These are phyloP conservation scores for Leptodactylus fuscus DNA, from an alignment of 2,113 vertebrate species.

Conservation along the genomic window DNA sequence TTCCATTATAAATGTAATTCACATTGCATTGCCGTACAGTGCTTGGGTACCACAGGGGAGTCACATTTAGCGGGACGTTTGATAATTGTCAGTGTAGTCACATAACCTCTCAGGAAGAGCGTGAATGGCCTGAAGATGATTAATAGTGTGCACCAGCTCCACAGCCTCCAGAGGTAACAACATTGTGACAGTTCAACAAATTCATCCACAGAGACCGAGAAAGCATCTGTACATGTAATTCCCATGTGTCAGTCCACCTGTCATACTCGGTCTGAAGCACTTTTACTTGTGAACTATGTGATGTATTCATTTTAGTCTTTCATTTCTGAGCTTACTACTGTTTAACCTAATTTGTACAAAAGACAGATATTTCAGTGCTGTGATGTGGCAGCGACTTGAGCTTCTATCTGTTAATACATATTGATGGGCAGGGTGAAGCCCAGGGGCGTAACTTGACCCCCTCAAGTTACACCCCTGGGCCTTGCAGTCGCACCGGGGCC, in stretches of 20 bases:
- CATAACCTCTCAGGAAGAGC: not conserved
- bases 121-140: slow-evolving; percentile 23
- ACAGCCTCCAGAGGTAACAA: slow-evolving; percentile 4
- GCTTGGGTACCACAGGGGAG: not conserved
- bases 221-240: slow-evolving; percentile 3
- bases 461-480: no score
- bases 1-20: not conserved
- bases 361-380: not conserved
- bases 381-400: not conserved
- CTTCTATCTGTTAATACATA: not conserved
- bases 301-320: not conserved
- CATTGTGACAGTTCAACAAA: slow-evolving; percentile 25
- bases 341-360: not conserved
- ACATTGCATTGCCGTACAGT: not conserved
- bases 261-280: not conserved
- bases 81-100: slow-evolving; percentile 37
- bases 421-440: not conserved
- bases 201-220: slow-evolving; percentile 14
- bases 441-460: no score
- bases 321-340: not conserved
- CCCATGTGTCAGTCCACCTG: not conserved
- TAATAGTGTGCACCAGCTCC: slow-evolving; percentile 33
- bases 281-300: not conserved
- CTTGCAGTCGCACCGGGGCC: no score
- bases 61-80: slow-evolving; percentile 1